phyloP scores from a whole-genome alignment of 2,888 invertebrate genomes.

The Marasmarcha lunaedactyla region DNA sequence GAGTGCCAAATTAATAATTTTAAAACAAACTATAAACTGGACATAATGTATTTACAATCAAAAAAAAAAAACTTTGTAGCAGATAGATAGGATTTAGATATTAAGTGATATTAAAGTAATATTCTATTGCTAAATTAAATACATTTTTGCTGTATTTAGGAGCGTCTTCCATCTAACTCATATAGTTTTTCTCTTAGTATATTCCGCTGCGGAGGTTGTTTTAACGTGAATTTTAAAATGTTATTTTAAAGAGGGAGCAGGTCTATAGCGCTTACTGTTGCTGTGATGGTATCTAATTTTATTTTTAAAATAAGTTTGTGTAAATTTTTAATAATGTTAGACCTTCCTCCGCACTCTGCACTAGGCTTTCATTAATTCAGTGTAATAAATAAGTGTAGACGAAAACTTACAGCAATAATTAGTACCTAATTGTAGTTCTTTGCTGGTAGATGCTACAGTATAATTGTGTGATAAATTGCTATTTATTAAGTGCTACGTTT shows the following conservation, averaged over 20 bases:
- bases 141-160: conserved; percentile 66
- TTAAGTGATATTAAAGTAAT: conserved; percentile 61
- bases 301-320: background rate
- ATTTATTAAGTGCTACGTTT: conserved; percentile 36
- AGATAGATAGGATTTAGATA: conserved; percentile 45
- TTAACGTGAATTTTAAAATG: conserved; percentile 11
- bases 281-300: conserved; percentile 20
- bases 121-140: conserved; percentile 53
- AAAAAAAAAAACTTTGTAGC: conserved; percentile 32
- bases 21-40: conserved; percentile 29
- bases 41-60: background rate
- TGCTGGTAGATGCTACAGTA: conserved; percentile 61
- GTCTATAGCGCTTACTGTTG: conserved; percentile 3
- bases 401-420: conserved; percentile 65
- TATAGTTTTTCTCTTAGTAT: conserved; percentile 55
- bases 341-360: conserved; percentile 10
- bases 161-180: conserved; percentile 66
- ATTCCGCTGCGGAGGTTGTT: conserved; percentile 28
- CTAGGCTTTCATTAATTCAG: conserved; percentile 55
- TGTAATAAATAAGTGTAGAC: conserved; percentile 51
- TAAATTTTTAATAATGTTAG: no score
- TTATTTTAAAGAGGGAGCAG: conserved; percentile 7
- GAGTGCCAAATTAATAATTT: conserved; percentile 55
- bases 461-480: conserved; percentile 60
- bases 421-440: conserved; percentile 57